phyloP scores from a whole-genome alignment of 2,888 invertebrate species.

The Volucella zonaria region DNA sequence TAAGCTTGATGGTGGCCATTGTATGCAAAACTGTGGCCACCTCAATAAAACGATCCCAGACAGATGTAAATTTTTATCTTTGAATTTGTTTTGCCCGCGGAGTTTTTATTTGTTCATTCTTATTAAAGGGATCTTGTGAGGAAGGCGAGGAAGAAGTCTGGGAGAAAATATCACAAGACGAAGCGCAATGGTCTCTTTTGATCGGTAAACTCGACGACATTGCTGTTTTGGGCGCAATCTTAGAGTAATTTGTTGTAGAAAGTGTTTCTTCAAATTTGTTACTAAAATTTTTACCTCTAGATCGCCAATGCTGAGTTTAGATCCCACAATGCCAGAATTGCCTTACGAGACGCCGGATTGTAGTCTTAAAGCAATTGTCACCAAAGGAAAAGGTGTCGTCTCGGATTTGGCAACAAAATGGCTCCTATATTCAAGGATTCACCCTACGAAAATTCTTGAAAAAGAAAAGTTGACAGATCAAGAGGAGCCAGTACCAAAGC shows the following conservation, averaged over 20 bases:
- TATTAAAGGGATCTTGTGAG: constrained; percentile 79
- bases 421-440: constrained; percentile 89
- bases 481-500: constrained; percentile 84
- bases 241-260: constrained; percentile 84
- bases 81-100: constrained; percentile 73
- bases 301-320: constrained; percentile 76
- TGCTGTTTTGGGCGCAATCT: constrained; percentile 86
- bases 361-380: constrained; percentile 87
- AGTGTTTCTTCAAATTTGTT: background rate
- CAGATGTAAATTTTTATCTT: constrained; percentile 75
- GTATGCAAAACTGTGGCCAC: constrained; percentile 90
- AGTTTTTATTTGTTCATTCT: constrained; percentile 6
- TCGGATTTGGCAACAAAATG: constrained; percentile 94
- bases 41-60: constrained; percentile 76
- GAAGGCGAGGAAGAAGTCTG: constrained; percentile 86
- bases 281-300: constrained; percentile 69
- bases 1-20: constrained; percentile 92
- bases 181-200: constrained; percentile 92
- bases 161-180: constrained; percentile 93
- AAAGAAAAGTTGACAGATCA: constrained; percentile 46
- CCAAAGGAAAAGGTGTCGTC: constrained; percentile 90
- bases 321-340: constrained; percentile 84
- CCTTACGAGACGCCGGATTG: constrained; percentile 85
- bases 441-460: constrained; percentile 86
- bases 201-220: constrained; percentile 95